Evolutionary conservation across 2,113 vertebrate genomes (phyloP), one percentile per base, ranked within the genome.

Genomic region (Boulengerochromis microlepis): DNA sequence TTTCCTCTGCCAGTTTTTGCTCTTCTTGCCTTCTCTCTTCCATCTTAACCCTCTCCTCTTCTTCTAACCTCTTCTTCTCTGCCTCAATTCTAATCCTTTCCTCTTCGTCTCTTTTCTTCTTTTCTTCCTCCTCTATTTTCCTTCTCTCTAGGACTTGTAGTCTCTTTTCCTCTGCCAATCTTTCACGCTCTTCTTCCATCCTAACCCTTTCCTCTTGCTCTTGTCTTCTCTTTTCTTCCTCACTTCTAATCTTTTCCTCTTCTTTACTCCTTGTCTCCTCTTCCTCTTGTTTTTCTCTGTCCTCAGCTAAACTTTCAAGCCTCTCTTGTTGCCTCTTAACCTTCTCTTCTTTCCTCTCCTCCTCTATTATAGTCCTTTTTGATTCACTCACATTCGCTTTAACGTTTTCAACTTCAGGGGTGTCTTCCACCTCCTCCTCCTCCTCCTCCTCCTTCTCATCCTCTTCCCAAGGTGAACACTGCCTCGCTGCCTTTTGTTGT

Each of bases 401-500:
- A 42, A 12, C 3, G 5, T 45, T 29, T 80, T 85, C 78, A 15
- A 6, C 38, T 69, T 86, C 71, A 87, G 42, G 47, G 1, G 9
- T 86, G 5, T 90, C 87, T 3, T 90, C 89, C 11, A 29, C 74
- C 4, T 90, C 87, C 5, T 90, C 89, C 11, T 40, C 74, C 4
- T 90, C 87, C 5, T 90, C 19, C 8, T 90, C 94, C 4, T 90
- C 86, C 11, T 90, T 54, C 5, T 76, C 31, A 7, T 90, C 94
- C n/a, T 95, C 94, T 2, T 84, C 91, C 93, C 94, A 95, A 13
- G 93, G 69, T 11, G 94, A 95, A 66, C 80, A 90, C 2, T 95
- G 90, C 47, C 66, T 92, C 22, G 56, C 53, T 6, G 29, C 80
- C 8, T 61, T 71, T 1, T 93, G 80, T 5, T 95, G 95, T 12